These are phyloP conservation scores for Phyllostomus hastatus DNA, from an alignment of 2,113 vertebrate genomes.

Conservation along the genomic window DNA sequence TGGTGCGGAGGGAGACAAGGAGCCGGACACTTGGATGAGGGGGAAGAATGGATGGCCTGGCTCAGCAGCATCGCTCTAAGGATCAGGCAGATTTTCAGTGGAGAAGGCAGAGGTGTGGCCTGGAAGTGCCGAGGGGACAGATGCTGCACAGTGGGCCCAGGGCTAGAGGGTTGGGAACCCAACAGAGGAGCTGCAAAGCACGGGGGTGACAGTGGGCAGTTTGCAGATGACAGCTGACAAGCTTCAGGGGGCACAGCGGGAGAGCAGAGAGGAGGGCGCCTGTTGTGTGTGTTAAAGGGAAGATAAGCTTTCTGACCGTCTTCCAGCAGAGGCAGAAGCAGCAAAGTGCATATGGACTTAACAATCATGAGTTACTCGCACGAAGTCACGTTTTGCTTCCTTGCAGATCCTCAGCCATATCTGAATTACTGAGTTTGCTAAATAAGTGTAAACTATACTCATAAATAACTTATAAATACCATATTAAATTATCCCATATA, in stretches of 20 bases:
- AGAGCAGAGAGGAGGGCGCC: neutral
- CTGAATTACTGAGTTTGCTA: neutral
- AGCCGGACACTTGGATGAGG: neutral
- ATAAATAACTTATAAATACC: neutral
- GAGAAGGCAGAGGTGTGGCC: neutral
- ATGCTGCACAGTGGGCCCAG: neutral
- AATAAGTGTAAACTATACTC: neutral
- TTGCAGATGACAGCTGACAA: neutral
- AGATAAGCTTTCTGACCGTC: neutral
- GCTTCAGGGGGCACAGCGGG: neutral
- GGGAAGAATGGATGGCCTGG: too few relatives aligned
- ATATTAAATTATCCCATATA: too few relatives aligned
- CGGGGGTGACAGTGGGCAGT: fast-evolving
- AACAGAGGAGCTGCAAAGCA: too few relatives aligned
- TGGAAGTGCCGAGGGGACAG: neutral
- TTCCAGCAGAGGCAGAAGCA: neutral
- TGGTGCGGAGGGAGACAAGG: neutral
- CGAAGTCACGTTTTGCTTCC: neutral
- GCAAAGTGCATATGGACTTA: fast-evolving
- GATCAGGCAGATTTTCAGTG: neutral
- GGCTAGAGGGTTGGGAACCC: neutral
- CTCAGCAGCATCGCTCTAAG: neutral
- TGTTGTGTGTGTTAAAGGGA: neutral
- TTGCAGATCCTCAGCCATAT: neutral
- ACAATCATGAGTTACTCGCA: neutral